These are phyloP conservation scores for Deilephila elpenor DNA, from an alignment of 2,888 invertebrate genomes.

Conservation along the genomic window DNA sequence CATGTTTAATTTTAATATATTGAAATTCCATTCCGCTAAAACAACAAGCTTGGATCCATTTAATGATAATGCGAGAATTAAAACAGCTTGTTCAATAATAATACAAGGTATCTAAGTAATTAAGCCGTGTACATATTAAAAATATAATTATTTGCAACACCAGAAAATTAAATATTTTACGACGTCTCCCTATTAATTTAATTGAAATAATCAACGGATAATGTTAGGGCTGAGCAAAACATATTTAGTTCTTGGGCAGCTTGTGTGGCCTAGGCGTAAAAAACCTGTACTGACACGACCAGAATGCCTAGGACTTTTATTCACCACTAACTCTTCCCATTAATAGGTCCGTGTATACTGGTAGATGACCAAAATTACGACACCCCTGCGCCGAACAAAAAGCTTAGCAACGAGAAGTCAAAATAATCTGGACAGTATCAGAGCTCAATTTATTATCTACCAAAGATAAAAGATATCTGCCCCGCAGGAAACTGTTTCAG, in stretches of 20 bases:
- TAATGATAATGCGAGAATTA: not conserved
- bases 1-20: no score
- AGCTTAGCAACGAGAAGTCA: slow-evolving; percentile 29
- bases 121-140: slow-evolving; percentile 4
- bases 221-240: slow-evolving; percentile 22
- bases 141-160: slow-evolving; percentile 13
- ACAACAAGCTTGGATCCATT: not conserved
- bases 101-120: not conserved
- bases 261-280: slow-evolving; percentile 28
- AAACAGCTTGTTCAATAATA: not conserved
- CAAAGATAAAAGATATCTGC: slow-evolving; percentile 31
- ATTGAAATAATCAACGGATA: slow-evolving; percentile 20
- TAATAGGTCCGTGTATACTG: slow-evolving; percentile 27
- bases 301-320: slow-evolving; percentile 5
- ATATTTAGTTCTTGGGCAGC: slow-evolving; percentile 24
- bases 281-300: slow-evolving; percentile 26
- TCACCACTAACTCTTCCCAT: not conserved
- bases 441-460: slow-evolving; percentile 31
- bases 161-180: slow-evolving; percentile 15
- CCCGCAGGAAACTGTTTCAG: slow-evolving; percentile 36
- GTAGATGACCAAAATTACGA: slow-evolving; percentile 14
- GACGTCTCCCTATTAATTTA: slow-evolving; percentile 8
- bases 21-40: no score
- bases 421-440: slow-evolving; percentile 22
- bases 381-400: slow-evolving; percentile 22